phyloP scores from a whole-genome alignment of 1,140 invertebrate genomes.

The Vanessa tameamea region DNA sequence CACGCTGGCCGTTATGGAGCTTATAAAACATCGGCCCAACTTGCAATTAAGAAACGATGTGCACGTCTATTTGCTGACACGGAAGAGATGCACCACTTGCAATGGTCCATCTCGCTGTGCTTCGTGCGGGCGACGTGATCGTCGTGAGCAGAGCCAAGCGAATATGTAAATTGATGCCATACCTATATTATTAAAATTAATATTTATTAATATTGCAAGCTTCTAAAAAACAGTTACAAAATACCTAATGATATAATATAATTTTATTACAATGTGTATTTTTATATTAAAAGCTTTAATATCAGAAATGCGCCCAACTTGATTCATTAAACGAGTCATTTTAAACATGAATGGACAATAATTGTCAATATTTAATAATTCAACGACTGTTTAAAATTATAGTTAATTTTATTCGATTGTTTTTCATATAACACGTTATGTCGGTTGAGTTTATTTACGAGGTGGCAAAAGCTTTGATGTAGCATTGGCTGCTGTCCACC shows the following conservation, averaged over 20 bases:
- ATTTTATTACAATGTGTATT: neutral
- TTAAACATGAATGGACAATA: no score
- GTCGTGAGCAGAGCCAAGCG: constrained; percentile 55
- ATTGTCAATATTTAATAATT: neutral
- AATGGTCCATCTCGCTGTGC: constrained; percentile 65
- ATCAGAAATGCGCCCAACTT: neutral
- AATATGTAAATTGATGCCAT: constrained; percentile 75
- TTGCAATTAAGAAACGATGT: constrained; percentile 78
- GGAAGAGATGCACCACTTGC: constrained; percentile 76
- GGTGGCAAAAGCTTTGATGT: constrained; percentile 74
- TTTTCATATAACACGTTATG: constrained; percentile 26
- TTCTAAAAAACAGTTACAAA: neutral
- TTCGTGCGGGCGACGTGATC: constrained; percentile 46
- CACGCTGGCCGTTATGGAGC: constrained; percentile 74
- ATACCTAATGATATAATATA: neutral
- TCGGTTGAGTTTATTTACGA: constrained; percentile 69
- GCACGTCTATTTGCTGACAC: constrained; percentile 76
- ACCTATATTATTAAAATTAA: constrained; percentile 70
- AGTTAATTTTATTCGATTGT: constrained; percentile 2
- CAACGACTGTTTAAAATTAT: neutral
- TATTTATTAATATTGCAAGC: constrained; percentile 69
- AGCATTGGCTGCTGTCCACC: constrained; percentile 66
- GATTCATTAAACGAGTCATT: no score
- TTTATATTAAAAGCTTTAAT: neutral
- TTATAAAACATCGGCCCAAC: constrained; percentile 76